Percentiles rank a stretch among this genome's conserved stretches.
These are phyloP conservation scores for Ferrisia virgata DNA, from an alignment of 2,888 invertebrate genomes.

Conservation along the genomic window DNA sequence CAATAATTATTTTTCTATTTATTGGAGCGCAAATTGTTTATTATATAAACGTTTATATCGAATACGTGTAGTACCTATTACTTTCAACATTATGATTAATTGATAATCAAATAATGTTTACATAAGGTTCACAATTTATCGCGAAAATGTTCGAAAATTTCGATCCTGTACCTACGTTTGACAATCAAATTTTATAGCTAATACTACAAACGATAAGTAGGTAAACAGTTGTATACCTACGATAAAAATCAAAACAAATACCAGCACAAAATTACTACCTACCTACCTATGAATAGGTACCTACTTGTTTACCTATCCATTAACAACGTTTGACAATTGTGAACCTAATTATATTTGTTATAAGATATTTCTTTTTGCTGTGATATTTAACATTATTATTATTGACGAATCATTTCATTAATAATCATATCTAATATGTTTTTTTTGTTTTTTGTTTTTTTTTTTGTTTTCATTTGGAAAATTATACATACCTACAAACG, in stretches of 20 bases:
- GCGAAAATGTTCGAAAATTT: neutral
- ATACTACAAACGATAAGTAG: too few relatives aligned
- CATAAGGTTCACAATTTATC: neutral
- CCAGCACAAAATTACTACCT: too few relatives aligned
- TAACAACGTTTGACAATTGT: neutral
- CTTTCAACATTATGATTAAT: neutral
- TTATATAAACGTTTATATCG: conserved; percentile 13
- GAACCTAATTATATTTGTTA: neutral
- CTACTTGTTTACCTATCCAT: neutral
- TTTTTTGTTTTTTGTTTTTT: too few relatives aligned
- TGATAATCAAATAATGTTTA: neutral
- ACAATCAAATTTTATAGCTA: conserved; percentile 10
- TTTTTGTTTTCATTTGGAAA: neutral
- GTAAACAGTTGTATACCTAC: too few relatives aligned
- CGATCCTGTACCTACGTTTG: neutral
- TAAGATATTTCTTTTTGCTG: neutral
- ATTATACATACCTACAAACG: neutral
- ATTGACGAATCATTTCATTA: neutral
- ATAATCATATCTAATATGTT: neutral
- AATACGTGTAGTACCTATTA: too few relatives aligned
- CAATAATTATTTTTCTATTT: conserved; percentile 13
- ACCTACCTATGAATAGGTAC: too few relatives aligned
- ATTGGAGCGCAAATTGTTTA: conserved; percentile 36
- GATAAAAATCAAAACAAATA: too few relatives aligned
- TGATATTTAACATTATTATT: neutral